Conservation (phyloP, 2,797 vertebrate species). For the Catostomus latipinnis region DNA sequence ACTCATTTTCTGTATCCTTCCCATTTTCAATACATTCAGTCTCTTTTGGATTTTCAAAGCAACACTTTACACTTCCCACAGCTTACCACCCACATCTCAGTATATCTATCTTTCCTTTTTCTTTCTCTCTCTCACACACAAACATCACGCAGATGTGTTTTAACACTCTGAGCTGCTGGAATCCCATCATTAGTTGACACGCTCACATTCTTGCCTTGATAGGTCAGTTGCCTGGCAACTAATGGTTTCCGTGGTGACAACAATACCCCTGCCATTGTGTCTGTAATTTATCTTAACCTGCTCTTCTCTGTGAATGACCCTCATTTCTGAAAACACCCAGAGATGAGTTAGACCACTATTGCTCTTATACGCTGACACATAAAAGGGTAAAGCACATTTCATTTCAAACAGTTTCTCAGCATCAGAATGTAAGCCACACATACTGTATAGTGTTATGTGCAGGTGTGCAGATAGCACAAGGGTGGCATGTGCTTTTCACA, state of each 20-base stretch:
- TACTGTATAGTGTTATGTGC: neutral
- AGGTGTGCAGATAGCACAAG: neutral
- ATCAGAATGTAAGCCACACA: neutral
- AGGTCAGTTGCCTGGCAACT: slow-evolving; percentile 90
- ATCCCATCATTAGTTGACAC: slow-evolving; percentile 87
- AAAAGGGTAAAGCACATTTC: slow-evolving; percentile 6
- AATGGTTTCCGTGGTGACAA: slow-evolving; percentile 89
- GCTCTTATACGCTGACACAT: slow-evolving; percentile 5
- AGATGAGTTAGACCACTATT: neutral
- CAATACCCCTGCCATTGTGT: slow-evolving; percentile 81
- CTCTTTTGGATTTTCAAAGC: slow-evolving; percentile 41
- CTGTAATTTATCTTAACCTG: slow-evolving; percentile 67
- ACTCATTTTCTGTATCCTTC: slow-evolving; percentile 19
- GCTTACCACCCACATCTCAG: slow-evolving; percentile 41
- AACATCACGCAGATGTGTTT: slow-evolving; percentile 65
- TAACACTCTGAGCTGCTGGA: slow-evolving; percentile 74
- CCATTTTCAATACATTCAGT: slow-evolving; percentile 25
- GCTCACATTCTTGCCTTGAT: slow-evolving; percentile 79
- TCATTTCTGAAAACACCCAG: slow-evolving; percentile 31
- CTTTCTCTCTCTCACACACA: slow-evolving; percentile 25
- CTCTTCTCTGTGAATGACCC: slow-evolving; percentile 38
- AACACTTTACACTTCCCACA: slow-evolving; percentile 52
- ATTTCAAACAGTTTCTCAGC: slow-evolving; percentile 9
- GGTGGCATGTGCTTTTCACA: neutral
- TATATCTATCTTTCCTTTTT: neutral